These are phyloP conservation scores for Acestrorhynchus altus DNA, from an alignment of 2,797 vertebrate species.

Conservation along the genomic window DNA sequence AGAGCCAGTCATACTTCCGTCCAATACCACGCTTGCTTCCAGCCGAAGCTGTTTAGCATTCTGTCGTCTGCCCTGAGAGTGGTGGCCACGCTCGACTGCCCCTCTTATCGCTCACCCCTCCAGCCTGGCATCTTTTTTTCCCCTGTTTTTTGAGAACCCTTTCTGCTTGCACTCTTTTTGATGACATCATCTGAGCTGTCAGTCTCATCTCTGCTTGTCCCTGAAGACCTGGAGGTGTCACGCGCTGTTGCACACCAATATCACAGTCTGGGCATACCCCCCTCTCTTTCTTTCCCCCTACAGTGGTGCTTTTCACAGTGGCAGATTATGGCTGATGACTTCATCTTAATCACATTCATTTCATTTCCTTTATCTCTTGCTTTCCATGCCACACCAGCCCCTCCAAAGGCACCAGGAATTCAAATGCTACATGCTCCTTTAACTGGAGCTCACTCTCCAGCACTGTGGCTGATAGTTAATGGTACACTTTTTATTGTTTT, in stretches of 20 bases:
- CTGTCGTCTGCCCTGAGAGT: conserved; percentile 61
- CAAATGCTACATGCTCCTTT: background rate
- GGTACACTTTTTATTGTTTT: too few species aligned
- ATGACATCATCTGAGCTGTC: conserved; percentile 80
- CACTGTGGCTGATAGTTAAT: too few species aligned
- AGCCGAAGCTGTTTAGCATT: conserved; percentile 55
- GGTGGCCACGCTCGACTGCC: conserved; percentile 66
- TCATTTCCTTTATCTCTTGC: conserved; percentile 74
- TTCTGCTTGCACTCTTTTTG: conserved; percentile 69
- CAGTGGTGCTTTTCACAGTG: conserved; percentile 60
- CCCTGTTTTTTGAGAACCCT: conserved; percentile 60
- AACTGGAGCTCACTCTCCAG: background rate
- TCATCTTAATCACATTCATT: conserved; percentile 78
- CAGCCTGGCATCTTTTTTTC: conserved; percentile 59
- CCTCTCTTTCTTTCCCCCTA: conserved; percentile 52
- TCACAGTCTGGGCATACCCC: conserved; percentile 59
- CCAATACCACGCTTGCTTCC: background rate
- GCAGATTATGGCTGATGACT: conserved; percentile 75
- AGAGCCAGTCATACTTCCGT: background rate
- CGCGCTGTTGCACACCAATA: conserved; percentile 71
- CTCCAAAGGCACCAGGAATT: background rate
- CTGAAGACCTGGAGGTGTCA: conserved; percentile 68
- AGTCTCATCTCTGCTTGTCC: conserved; percentile 68
- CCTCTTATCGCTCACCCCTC: conserved; percentile 70
- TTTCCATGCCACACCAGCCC: conserved; percentile 50